Percentiles rank a stretch among this genome's conserved stretches.
Conservation (phyloP, 2,113 vertebrate genomes). For the Scolopax mira region DNA sequence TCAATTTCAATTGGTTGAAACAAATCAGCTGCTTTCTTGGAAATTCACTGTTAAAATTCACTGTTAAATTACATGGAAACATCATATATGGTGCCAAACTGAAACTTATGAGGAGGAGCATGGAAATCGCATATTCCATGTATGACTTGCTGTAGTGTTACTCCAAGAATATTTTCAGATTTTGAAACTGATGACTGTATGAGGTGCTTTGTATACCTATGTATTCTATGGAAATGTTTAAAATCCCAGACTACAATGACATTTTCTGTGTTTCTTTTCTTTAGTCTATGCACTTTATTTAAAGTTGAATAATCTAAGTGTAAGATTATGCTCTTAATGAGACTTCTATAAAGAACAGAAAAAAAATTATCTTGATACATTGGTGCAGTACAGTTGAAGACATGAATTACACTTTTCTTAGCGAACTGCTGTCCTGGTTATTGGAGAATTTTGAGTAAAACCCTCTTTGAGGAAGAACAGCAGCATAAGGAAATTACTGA, state of each 20-base stretch:
- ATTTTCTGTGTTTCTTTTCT: background rate
- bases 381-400: background rate
- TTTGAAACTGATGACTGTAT: background rate
- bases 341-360: background rate
- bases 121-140: background rate
- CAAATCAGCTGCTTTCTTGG: background rate
- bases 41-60: background rate
- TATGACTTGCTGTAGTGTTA: background rate
- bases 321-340: background rate
- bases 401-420: background rate
- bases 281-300: too few species aligned
- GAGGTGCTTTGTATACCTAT: background rate
- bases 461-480: background rate
- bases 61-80: background rate
- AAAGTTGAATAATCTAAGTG: background rate
- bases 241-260: background rate
- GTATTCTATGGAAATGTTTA: background rate
- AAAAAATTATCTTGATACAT: background rate
- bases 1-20: too few species aligned
- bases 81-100: background rate
- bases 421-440: accelerated
- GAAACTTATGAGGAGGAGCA: background rate
- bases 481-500: background rate
- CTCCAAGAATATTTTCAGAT: background rate
- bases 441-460: background rate